Base-by-base conservation (phyloP, 2,113 vertebrate species). In the Mohoua ochrocephala region DNA sequence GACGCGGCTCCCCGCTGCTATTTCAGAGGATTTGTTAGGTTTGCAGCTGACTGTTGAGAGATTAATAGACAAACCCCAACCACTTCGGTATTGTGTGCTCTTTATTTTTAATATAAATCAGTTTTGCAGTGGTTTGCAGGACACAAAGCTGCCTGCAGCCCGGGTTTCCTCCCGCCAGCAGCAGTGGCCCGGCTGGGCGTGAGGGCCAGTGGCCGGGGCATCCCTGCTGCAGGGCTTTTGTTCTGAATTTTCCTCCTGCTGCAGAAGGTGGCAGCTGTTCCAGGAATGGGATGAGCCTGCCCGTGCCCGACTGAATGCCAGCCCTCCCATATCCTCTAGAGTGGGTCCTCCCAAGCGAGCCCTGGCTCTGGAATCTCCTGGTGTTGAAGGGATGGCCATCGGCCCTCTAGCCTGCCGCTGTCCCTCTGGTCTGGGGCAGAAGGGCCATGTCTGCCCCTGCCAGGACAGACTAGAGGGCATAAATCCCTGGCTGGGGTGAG, bases 41-140 rank as follows among this genome's bases (percentile, higher is more conserved):
- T 91, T 91, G 93, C 87, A 95, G 89, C 91, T 94, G 95, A 92
- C 95, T 77, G 73, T 5, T 61, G 89, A n/a, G 93, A 94, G 93
- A 95, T 95, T 95, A 91, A 94, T 88, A 77, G 89, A 89, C 93
- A 96, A 97, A 71, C 84, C 76, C 76, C 87, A 53, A 92, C 13
- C 83, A 42, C 89, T 91, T 95, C 0, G 4, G 91, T 52, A 73
- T 92, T 95, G 96, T 80, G 76, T 6, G 63, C 68, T 91, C 89
- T 95, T 86, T 91, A 89, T 87, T 91, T 91, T 96, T 94, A 81
- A 89, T 89, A 93, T 33, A 89, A 91, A 91, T 89, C 73, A 61
- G 59, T 89, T 93, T 27, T 92, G 95, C 89, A 96, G 86, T 11
- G 63, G 71, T 91, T 88, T 68, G 93, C 93, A 95, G 93, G 83